These are phyloP conservation scores for Dissostichus mawsoni DNA, from an alignment of 2,113 vertebrate genomes.

Conservation along the genomic window DNA sequence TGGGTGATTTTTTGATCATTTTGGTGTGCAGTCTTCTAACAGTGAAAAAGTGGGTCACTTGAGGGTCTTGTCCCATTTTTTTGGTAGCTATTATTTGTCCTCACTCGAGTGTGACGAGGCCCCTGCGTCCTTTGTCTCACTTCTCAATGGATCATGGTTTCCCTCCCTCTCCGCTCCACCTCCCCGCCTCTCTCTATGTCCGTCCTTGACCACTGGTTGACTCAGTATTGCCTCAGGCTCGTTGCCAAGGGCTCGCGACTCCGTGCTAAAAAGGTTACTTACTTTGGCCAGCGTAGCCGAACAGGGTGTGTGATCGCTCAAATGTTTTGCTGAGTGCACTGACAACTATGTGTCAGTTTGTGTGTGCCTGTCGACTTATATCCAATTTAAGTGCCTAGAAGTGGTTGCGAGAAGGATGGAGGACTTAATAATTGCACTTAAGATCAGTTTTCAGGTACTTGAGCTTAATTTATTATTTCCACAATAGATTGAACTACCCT, in stretches of 20 bases:
- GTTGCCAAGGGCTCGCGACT: constrained; percentile 53
- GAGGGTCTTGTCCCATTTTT: constrained; percentile 51
- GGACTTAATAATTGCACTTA: neutral
- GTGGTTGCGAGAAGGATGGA: neutral
- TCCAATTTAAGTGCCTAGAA: constrained; percentile 2
- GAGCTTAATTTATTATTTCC: neutral
- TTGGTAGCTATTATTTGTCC: constrained; percentile 66
- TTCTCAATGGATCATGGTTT: constrained; percentile 61
- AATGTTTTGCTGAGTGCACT: constrained; percentile 15
- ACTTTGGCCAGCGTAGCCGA: constrained; percentile 32
- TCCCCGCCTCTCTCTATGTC: neutral
- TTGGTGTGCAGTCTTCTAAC: constrained; percentile 28
- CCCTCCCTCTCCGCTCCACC: constrained; percentile 1
- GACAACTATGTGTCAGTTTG: neutral
- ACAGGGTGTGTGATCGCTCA: constrained; percentile 39
- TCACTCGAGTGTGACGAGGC: constrained; percentile 65
- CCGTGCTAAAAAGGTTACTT: constrained; percentile 48
- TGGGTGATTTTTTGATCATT: constrained; percentile 48
- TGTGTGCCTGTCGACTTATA: neutral
- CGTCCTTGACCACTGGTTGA: constrained; percentile 67
- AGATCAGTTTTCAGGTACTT: neutral
- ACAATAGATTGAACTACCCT: neutral
- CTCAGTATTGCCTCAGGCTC: constrained; percentile 55
- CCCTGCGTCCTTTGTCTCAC: constrained; percentile 59
- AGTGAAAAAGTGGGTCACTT: constrained; percentile 69